Evolutionary conservation across 2,888 invertebrate species (phyloP), one percentile per base, ranked within the genome.

Genomic region (Adelognathus sp.): DNA sequence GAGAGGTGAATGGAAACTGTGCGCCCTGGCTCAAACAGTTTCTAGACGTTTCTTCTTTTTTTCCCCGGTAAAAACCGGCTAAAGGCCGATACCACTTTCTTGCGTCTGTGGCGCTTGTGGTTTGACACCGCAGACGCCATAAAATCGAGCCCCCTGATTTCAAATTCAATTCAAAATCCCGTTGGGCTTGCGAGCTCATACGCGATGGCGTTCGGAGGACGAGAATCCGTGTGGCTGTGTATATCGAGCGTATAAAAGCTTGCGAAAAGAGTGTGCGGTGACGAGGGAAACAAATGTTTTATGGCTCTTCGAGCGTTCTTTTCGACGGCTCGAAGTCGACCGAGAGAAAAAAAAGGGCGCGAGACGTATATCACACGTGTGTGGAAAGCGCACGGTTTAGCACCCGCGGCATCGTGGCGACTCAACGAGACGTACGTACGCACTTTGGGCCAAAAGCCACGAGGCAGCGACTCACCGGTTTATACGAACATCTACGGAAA

Each of bases 271-370:
- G n/a, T n/a, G n/a, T n/a, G n/a, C 81, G 79, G 61, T 79, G 82
- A 79, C 82, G 79, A 83, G 86, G 87, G 87, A 88, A 88, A 90
- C 90, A 90, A 90, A 90, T 90, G 89, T 90, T 90, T 90, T 90
- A 90, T 88, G 88, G 86, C 84, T 84, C 85, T 86, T 88, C 85
- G 86, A 87, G 84, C 87, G 87, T 85, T 86, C 87, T 87, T 86
- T 85, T 86, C 84, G 82, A 84, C 84, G 79, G 73, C 75, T 79
- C 66, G 29, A 77, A 77, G 69, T 79, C 71, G 79, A 69, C 77
- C 66, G 33, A 72, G 67, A 63, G 63, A 63, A 79, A 61, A 61
- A 78, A 50, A 61, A 60, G 72, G 41, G 50, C n/a, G 41, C 36
- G 67, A 56, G 36, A 64, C 66, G 73, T 71, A 66, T 74, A 74